Conservation (phyloP, 2,113 vertebrate genomes). For the Myocastor coypus region DNA sequence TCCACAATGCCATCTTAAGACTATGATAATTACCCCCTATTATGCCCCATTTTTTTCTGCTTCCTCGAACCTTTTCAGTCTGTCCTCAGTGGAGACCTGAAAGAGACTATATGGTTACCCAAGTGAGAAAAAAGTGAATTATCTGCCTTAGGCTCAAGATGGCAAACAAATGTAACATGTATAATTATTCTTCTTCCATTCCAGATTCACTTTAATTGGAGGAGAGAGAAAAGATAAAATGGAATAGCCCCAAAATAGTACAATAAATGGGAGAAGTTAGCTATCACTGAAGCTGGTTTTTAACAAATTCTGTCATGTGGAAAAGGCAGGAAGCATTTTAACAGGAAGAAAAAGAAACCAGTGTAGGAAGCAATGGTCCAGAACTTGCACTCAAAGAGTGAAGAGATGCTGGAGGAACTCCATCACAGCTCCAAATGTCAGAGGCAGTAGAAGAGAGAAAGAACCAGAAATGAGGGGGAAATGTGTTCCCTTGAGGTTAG, state of each 20-base stretch:
- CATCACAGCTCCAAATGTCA: not conserved
- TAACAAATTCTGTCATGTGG: conserved; percentile 2
- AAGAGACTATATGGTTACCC: not conserved
- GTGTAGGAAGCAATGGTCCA: not conserved
- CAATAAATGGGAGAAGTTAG: not conserved
- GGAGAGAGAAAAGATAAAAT: not conserved
- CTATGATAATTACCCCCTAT: not conserved
- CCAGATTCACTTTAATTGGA: not conserved
- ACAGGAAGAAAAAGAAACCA: not conserved
- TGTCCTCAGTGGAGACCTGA: not conserved
- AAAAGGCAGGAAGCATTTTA: not conserved
- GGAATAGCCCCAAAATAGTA: not conserved
- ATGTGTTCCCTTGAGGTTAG: not conserved
- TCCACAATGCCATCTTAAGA: not conserved
- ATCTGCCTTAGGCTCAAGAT: not conserved
- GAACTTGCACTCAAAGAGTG: not conserved
- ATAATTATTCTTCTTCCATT: not conserved
- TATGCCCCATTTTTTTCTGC: not conserved
- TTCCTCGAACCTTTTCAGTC: not conserved
- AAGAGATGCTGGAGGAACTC: not conserved
- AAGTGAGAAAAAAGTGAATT: not conserved
- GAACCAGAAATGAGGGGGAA: not conserved
- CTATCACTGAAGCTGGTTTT: not conserved
- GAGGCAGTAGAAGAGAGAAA: not conserved
- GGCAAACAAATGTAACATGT: not conserved